Conservation (phyloP, 2,797 vertebrate genomes). For the Danio albolineatus region DNA sequence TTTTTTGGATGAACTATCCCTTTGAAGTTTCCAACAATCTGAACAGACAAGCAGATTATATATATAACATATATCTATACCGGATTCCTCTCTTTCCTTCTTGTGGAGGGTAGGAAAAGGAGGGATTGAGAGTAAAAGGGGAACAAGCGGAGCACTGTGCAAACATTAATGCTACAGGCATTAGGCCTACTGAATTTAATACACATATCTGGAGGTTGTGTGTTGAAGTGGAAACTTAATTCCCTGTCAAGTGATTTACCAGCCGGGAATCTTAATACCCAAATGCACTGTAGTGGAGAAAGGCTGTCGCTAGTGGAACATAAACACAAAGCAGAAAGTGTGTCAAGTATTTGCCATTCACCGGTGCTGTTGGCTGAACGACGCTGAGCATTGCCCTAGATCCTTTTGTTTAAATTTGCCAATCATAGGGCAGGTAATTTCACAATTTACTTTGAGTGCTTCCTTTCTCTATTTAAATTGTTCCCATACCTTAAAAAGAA, state of each 20-base stretch:
- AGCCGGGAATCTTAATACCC: constrained; percentile 67
- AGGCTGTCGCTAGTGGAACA: constrained; percentile 41
- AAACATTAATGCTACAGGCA: constrained; percentile 58
- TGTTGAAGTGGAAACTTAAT: constrained; percentile 66
- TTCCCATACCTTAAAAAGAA: background rate
- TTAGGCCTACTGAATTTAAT: constrained; percentile 62
- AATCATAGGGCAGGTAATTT: constrained; percentile 25
- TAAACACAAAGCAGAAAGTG: constrained; percentile 43
- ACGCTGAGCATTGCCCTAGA: constrained; percentile 32
- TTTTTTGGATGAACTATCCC: too few relatives aligned
- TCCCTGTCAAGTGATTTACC: constrained; percentile 67
- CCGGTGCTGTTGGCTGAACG: constrained; percentile 19
- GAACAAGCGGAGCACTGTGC: constrained; percentile 39
- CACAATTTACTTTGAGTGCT: constrained; percentile 16
- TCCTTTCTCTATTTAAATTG: background rate
- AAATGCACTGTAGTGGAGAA: constrained; percentile 59
- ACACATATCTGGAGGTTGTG: constrained; percentile 70
- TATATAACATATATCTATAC: constrained; percentile 19
- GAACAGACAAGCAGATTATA: constrained; percentile 56
- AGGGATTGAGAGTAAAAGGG: constrained; percentile 28
- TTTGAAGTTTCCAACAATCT: constrained; percentile 65
- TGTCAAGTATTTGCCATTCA: constrained; percentile 45
- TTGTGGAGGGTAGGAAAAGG: constrained; percentile 21
- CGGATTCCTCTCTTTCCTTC: constrained; percentile 38
- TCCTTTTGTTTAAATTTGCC: constrained; percentile 36